Base-by-base conservation (phyloP, 2,113 vertebrate species). In the Archilochus colubris region DNA sequence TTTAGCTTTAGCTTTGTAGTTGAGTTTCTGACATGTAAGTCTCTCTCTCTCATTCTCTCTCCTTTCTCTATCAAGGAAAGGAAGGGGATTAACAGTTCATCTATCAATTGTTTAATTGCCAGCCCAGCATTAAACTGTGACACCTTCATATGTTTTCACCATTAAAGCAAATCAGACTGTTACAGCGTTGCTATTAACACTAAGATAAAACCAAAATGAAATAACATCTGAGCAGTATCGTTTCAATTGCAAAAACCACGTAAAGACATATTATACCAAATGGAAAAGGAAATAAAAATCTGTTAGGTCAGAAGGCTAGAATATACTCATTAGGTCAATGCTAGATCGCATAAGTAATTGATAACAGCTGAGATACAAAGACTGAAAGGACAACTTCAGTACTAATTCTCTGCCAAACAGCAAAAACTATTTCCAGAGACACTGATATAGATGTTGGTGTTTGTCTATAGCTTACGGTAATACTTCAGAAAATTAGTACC, bases 111-210 rank as follows among this genome's bases (percentile, higher is more conserved):
- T 40, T 40, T 40, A 40, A 40, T 40, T 40, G 40, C 40, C 40
- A 40, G 40, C 11, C 40, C 40, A 40, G 40, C 40, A 40, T 40
- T 40, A 40, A 40, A 48, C 19, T 20, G 46, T 48, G 46, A 48
- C 46, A 21, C 46, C 46, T 21, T 20, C 46, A 48, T 48, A 72
- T 27, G 33, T 51, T 14, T 85, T 40, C 69, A 81, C 27, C 20
- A 12, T 38, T 66, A 51, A 55, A 85, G 40, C 23, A 94, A 95
- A 95, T 94, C 88, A 84, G 80, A 68, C 87, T 90, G 28, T 50
- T 67, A 51, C 2, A 77, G 53, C 33, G 28, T 11, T 58, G 33
- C n/a, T 83, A 4, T 89, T 77, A 76, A 28, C 5, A 1, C 77
- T 38, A 63, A 66, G 63, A 75, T 67, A 86, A 76, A 80, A 75